A percentile compares a stretch with the other conserved stretches of the same genome.
Conservation (phyloP, 1,140 invertebrate species). For the Drosophila kanapiae region DNA sequence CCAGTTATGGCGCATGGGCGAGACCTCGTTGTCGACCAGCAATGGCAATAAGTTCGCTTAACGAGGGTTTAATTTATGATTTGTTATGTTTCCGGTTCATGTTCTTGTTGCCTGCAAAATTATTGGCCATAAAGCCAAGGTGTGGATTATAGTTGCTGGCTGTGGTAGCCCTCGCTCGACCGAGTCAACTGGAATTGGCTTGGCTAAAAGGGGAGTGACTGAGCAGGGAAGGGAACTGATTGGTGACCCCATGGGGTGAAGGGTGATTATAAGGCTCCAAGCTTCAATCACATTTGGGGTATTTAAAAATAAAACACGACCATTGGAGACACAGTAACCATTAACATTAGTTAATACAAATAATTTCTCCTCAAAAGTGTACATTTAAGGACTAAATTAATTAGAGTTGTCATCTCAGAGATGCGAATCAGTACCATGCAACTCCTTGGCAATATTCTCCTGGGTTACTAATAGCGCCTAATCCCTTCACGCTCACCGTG, state of each 20-base stretch:
- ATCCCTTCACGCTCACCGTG: conserved; percentile 81
- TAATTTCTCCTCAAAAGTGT: not conserved
- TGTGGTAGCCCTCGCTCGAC: conserved; percentile 42
- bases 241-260: conserved; percentile 16
- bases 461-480: conserved; percentile 72
- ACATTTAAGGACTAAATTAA: not conserved
- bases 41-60: conserved; percentile 84
- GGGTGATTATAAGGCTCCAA: not conserved
- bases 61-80: conserved; percentile 85
- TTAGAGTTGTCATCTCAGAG: not conserved
- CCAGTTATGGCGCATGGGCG: conserved; percentile 76
- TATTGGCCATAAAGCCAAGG: conserved; percentile 81
- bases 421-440: not conserved
- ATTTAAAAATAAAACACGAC: not conserved
- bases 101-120: conserved; percentile 73
- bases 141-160: conserved; percentile 77
- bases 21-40: conserved; percentile 60
- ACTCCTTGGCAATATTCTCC: conserved; percentile 31
- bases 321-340: not conserved
- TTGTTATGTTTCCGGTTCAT: conserved; percentile 85
- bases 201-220: conserved; percentile 15
- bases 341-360: not conserved
- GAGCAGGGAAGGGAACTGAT: not conserved
- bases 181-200: conserved; percentile 30
- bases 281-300: not conserved